A percentile compares a stretch with the other conserved stretches of the same genome.
Evolutionary conservation across 23 tunicate species (phyloP).

Genomic region (Corella eumyota): DNA sequence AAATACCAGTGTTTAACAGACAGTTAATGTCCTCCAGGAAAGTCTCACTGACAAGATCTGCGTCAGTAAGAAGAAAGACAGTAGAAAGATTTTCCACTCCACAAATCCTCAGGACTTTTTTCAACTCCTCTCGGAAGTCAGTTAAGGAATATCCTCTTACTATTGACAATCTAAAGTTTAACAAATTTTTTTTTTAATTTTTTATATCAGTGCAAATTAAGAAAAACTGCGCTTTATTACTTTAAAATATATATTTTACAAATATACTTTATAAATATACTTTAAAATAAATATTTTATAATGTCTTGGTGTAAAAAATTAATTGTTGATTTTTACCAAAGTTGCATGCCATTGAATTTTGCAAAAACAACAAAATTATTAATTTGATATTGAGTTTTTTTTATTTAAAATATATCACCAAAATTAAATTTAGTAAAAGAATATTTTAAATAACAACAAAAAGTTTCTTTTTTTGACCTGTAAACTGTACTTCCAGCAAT

Average conservation of each 20-base stretch:
- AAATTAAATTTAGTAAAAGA: no score
- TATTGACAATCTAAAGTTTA: constrained; percentile 57
- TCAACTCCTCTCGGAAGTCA: constrained; percentile 89
- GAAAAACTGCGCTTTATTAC: neutral
- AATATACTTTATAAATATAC: neutral
- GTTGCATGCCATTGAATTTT: no score
- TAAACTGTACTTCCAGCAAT: constrained; percentile 69
- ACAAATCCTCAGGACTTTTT: constrained; percentile 53
- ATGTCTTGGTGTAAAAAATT: no score
- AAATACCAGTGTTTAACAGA: constrained; percentile 81
- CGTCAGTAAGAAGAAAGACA: constrained; percentile 81
- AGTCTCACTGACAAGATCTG: constrained; percentile 81
- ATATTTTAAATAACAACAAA: no score
- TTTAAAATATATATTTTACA: neutral
- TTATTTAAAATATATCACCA: no score
- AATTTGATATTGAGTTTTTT: no score
- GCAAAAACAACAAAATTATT: no score
- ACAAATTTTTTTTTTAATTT: neutral
- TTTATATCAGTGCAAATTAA: neutral
- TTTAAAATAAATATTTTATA: no score
- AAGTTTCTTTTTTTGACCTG: no score
- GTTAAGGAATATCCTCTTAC: constrained; percentile 67
- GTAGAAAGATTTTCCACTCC: constrained; percentile 59
- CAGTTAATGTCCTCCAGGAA: constrained; percentile 91
- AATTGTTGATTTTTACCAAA: no score